Evolutionary conservation across 2,888 invertebrate genomes (phyloP), one percentile per base, ranked within the genome.

Genomic region (Andrena camellia): DNA sequence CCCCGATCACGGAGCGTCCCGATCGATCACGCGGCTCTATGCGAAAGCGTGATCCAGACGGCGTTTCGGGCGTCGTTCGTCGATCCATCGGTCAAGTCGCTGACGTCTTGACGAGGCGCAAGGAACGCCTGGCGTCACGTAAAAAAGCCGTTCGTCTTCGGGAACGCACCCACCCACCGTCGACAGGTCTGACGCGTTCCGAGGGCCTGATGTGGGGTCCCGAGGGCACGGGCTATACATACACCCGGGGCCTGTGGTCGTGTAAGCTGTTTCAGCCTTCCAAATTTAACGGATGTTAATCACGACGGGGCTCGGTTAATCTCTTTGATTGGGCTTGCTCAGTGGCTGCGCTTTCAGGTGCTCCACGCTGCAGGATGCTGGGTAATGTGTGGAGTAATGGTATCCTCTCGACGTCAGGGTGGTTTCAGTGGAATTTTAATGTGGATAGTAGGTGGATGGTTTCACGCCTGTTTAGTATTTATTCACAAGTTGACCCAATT

Each of bases 1-100:
- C 17, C 57, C 68, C 70, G 83, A 90, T 92, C 93, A 93, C 93
- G 93, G 83, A 91, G 84, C 86, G 90, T 91, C 86, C 86, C 92
- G 90, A 93, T 93, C 93, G 92, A 93, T 93, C 93, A 93, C 81
- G 29, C 7, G 50, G 20, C 5, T 62, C 71, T 48, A 74, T 59
- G 76, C 64, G 64, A 64, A 80, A 69, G 82, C 90, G 89, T 90
- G 90, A 88, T 89, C 84, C 72, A 72, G 35, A 33, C 78, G 62
- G 66, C 67, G 78, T 83, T 81, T 72, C 77, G 71, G 81, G 69
- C 78, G 66, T 82, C 69, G 67, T 26, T 69, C 63, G 71, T 78
- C 76, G 85, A 84, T 85, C 88, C 87, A 92, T 91, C 91, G 89
- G 87, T 91, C 89, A 90, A 89, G 74, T 90, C 84, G 87, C 85